A percentile compares a stretch with the other conserved stretches of the same genome.
These are phyloP conservation scores for Sebastolobus alascanus DNA, from an alignment of 2,797 vertebrate species.

Conservation along the genomic window DNA sequence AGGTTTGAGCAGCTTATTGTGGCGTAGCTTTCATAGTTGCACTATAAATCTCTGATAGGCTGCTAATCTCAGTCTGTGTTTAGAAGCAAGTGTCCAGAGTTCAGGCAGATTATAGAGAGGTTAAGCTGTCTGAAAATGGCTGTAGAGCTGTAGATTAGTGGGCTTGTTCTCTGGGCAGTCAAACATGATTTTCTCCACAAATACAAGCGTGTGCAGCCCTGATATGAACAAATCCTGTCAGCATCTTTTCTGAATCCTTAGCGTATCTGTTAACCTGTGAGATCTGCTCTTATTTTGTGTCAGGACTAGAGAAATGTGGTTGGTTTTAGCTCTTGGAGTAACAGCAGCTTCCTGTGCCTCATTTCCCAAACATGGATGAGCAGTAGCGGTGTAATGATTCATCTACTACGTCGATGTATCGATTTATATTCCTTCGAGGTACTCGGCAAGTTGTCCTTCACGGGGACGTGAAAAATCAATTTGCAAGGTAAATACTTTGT, in stretches of 20 bases:
- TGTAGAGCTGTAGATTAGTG: slow-evolving; percentile 55
- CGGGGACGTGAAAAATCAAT: too few species aligned
- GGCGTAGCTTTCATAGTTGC: slow-evolving; percentile 47
- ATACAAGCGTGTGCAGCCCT: slow-evolving; percentile 22
- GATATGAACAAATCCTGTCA: slow-evolving; percentile 39
- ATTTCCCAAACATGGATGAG: neutral
- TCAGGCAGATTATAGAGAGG: slow-evolving; percentile 66
- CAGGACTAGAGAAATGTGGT: neutral
- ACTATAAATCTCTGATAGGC: slow-evolving; percentile 51
- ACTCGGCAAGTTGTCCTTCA: too few species aligned
- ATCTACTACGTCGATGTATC: too few species aligned
- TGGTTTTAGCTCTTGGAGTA: neutral
- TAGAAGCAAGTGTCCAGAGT: slow-evolving; percentile 63
- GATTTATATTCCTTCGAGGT: too few species aligned
- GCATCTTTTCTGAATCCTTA: slow-evolving; percentile 3
- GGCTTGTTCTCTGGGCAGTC: slow-evolving; percentile 48
- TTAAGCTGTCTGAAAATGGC: slow-evolving; percentile 72
- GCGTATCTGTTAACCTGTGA: slow-evolving; percentile 4
- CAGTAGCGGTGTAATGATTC: too few species aligned
- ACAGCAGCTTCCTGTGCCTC: neutral
- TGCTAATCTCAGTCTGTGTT: slow-evolving; percentile 65
- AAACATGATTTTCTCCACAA: slow-evolving; percentile 38
- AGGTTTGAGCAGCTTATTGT: slow-evolving; percentile 58
- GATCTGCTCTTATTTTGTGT: slow-evolving; percentile 1
- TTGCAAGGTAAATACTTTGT: too few species aligned